Base-by-base conservation (phyloP, 2,888 invertebrate genomes). In the Andrena chrysosceles region DNA sequence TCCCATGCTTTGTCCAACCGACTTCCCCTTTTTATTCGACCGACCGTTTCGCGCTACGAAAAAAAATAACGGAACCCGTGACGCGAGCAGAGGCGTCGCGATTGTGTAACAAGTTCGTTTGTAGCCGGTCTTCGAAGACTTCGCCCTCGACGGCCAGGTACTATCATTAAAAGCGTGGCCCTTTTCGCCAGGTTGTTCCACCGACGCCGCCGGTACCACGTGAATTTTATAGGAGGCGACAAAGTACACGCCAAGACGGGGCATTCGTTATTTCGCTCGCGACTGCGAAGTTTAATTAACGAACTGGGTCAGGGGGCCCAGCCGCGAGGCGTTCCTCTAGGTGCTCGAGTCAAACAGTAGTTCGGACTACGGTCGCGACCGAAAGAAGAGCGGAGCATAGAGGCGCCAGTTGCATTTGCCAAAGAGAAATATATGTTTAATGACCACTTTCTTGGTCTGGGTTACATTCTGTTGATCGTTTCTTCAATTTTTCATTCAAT, bases 281-380 rank as follows among this genome's bases (percentile, higher is more conserved):
- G 77, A 76, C 78, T 68, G 60, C 23, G 62, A 77, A 84, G 73
- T 84, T 86, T 80, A 79, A 71, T 76, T 75, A 79, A 74, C 60
- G 23, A 80, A 62, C 80, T 72, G 33, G 48, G 33, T 52, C 54
- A 33, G 59, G 52, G 59, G 42, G 56, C 23, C 42, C 48, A 66
- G 69, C 42, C 48, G 16, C 48, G 35, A 69, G 79, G 16, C 20
- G 56, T 26, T 26, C 54, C 56, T 56, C 49, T 8, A 5, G 29
- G 23, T 20, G 20, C 20, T 29, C 59, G 35, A 74, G 74, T 83
- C 60, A 83, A 68, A 67, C 56, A 71, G 74, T 72, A 77, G 77
- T 74, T 68, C 54, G 54, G 68, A 70, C 49, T n/a, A 56, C 35
- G 20, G 33, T 35, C 42, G 16, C 16, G 68, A 16, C 33, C 52